phyloP scores from a whole-genome alignment of 2,797 vertebrate species.

The Falco berigora region DNA sequence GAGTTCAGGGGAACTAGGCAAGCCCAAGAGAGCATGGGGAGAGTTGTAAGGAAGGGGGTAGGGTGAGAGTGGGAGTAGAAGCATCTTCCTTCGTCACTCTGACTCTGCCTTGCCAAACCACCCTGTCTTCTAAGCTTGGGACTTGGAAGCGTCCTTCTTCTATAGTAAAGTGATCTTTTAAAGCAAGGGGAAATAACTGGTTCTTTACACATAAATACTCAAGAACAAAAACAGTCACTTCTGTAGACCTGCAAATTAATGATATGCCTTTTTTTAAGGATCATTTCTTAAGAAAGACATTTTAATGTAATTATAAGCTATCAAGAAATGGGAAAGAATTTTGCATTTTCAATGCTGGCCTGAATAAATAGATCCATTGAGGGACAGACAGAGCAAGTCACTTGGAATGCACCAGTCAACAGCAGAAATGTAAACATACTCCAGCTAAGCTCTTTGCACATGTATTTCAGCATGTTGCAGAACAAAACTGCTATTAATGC shows the following conservation, averaged over 20 bases:
- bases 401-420: neutral
- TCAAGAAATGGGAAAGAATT: neutral
- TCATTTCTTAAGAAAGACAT: neutral
- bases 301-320: neutral
- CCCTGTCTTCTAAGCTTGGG: neutral
- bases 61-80: neutral
- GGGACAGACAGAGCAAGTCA: neutral
- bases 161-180: neutral
- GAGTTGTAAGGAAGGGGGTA: neutral
- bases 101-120: neutral
- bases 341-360: neutral
- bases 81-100: neutral
- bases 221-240: neutral
- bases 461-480: neutral
- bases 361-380: slow-evolving; percentile 14
- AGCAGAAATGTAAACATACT: slow-evolving; percentile 6
- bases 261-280: neutral
- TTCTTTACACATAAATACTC: neutral
- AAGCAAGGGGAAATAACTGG: neutral
- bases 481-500: neutral
- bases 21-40: neutral
- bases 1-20: neutral
- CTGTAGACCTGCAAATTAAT: neutral
- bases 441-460: neutral
- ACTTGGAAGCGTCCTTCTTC: neutral